Evolutionary conservation across 2,113 vertebrate genomes (phyloP).

Genomic region (Baryphthengus martii): DNA sequence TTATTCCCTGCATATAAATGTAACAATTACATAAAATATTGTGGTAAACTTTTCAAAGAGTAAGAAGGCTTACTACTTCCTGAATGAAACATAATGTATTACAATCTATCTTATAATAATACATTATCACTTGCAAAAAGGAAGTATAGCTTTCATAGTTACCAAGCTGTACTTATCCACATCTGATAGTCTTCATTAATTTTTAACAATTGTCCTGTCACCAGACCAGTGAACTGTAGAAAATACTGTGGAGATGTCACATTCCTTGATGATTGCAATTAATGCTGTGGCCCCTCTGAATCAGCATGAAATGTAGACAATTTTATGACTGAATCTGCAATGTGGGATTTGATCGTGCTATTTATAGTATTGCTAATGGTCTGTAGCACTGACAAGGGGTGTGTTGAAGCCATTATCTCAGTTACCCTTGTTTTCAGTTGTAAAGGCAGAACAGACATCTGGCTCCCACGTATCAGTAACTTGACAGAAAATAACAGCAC

Average conservation of each 20-base stretch:
- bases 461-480: not conserved
- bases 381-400: constrained; percentile 15
- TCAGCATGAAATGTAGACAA: constrained; percentile 26
- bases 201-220: constrained; percentile 39
- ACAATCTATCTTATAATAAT: not conserved
- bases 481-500: not conserved
- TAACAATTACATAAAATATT: not conserved
- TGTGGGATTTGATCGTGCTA: constrained; percentile 35
- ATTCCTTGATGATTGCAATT: constrained; percentile 22
- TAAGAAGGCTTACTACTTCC: not conserved
- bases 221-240: constrained; percentile 20
- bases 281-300: constrained; percentile 22
- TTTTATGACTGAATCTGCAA: constrained; percentile 50
- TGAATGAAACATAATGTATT: not conserved
- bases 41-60: not conserved
- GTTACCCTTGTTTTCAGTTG: not conserved
- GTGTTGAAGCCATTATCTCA: not conserved
- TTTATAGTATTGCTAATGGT: constrained; percentile 43
- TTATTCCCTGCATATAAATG: not conserved
- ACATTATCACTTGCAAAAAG: not conserved
- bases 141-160: not conserved
- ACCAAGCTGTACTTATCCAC: not conserved
- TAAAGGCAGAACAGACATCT: not conserved
- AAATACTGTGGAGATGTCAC: constrained; percentile 17
- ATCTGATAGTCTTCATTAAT: constrained; percentile 24